Evolutionary conservation across 2,888 invertebrate genomes (phyloP).

Genomic region (Agapetus fuscipes): DNA sequence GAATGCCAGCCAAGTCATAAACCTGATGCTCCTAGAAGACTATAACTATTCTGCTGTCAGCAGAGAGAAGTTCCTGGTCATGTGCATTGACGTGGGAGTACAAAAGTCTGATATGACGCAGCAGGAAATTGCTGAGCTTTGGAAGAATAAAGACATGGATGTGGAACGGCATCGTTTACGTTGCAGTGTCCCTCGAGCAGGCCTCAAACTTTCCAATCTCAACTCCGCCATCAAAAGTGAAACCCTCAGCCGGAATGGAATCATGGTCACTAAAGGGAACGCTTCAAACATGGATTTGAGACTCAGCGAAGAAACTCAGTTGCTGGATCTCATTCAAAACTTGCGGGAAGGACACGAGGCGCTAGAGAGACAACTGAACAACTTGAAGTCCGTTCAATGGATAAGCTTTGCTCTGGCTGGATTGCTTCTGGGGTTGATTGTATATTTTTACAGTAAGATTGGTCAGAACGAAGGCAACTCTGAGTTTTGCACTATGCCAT

Average conservation of each 20-base stretch:
- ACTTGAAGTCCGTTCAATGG: slow-evolving; percentile 13
- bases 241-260: too few relatives aligned
- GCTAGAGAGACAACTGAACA: slow-evolving; percentile 12
- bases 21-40: slow-evolving; percentile 66
- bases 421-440: slow-evolving; percentile 9
- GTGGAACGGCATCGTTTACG: slow-evolving; percentile 65
- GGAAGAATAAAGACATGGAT: slow-evolving; percentile 52
- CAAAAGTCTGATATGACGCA: slow-evolving; percentile 44
- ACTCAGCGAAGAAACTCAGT: too few relatives aligned
- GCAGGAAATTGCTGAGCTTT: slow-evolving; percentile 60
- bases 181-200: slow-evolving; percentile 47
- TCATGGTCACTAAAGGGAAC: too few relatives aligned
- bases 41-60: slow-evolving; percentile 56
- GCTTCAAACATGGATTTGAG: too few relatives aligned
- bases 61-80: slow-evolving; percentile 81
- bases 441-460: slow-evolving; percentile 12
- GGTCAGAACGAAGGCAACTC: slow-evolving; percentile 1
- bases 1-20: slow-evolving; percentile 53
- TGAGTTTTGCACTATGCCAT: slow-evolving; percentile 15
- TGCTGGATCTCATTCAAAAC: slow-evolving; percentile 5
- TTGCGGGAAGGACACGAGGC: slow-evolving; percentile 9
- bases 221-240: background rate
- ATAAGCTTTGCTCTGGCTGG: slow-evolving; percentile 14
- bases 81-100: slow-evolving; percentile 65
- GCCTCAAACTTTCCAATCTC: background rate